Evolutionary conservation across 2,113 vertebrate species (phyloP).

Genomic region (Terrapene triunguis): DNA sequence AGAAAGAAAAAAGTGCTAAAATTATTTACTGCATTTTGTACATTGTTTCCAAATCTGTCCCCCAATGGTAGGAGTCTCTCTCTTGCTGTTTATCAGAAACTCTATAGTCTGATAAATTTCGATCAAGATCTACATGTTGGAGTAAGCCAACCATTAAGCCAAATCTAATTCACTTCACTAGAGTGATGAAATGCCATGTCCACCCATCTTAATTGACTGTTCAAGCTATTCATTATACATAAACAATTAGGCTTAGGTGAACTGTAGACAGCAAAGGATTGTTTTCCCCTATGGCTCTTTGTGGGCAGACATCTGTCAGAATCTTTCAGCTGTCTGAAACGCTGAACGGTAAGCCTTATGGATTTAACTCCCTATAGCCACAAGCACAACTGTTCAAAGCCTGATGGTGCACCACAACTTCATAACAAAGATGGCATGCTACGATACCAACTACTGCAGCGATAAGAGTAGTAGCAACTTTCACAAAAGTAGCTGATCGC

Average conservation of each 20-base stretch:
- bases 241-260: background rate
- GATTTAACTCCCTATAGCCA: background rate
- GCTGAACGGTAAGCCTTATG: background rate
- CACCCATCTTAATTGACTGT: background rate
- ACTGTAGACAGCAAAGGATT: background rate
- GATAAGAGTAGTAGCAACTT: background rate
- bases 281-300: background rate
- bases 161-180: background rate
- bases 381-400: background rate
- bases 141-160: fast-evolving
- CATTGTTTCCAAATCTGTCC: background rate
- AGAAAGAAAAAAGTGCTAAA: background rate
- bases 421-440: background rate
- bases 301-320: background rate
- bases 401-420: background rate
- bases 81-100: background rate
- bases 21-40: background rate
- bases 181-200: background rate
- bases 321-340: background rate
- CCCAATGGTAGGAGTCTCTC: fast-evolving
- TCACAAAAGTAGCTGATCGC: background rate
- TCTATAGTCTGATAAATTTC: background rate
- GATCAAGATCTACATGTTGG: background rate
- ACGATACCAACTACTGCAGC: background rate
- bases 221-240: background rate